These are phyloP conservation scores for Todiramphus saurophagus DNA, from an alignment of 2,113 vertebrate species.

Conservation along the genomic window DNA sequence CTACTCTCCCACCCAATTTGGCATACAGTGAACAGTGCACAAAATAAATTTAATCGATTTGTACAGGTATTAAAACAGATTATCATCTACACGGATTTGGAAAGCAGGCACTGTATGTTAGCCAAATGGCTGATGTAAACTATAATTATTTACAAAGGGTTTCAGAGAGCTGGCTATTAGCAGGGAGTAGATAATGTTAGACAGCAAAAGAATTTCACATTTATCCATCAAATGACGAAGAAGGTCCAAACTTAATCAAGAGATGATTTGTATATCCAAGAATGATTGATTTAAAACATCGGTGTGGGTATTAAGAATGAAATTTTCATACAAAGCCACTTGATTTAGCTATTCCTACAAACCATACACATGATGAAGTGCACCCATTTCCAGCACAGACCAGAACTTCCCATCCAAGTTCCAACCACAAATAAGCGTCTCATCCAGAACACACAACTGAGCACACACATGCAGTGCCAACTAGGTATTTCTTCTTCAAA, in stretches of 20 bases:
- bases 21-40: not conserved
- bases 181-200: not conserved
- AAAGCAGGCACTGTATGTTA: not conserved
- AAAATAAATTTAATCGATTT: constrained; percentile 51
- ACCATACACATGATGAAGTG: not conserved
- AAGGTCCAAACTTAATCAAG: not conserved
- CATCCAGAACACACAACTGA: not conserved
- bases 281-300: not conserved
- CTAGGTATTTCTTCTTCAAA: not conserved
- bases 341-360: not conserved
- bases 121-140: constrained; percentile 15
- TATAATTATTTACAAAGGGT: constrained; percentile 35
- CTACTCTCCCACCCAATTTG: constrained; percentile 24
- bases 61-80: constrained; percentile 45
- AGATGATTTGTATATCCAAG: not conserved
- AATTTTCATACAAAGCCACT: not conserved
- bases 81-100: constrained; percentile 3
- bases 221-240: constrained; percentile 1
- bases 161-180: constrained; percentile 13
- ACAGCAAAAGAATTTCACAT: not conserved
- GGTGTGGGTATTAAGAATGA: not conserved
- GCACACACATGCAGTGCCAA: rapidly evolving
- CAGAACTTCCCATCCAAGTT: not conserved
- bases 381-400: not conserved
- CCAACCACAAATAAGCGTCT: not conserved